A percentile compares a stretch with the other conserved stretches of the same genome.
Conservation (phyloP, 2,888 invertebrate genomes). For the Agrotis ipsilon region DNA sequence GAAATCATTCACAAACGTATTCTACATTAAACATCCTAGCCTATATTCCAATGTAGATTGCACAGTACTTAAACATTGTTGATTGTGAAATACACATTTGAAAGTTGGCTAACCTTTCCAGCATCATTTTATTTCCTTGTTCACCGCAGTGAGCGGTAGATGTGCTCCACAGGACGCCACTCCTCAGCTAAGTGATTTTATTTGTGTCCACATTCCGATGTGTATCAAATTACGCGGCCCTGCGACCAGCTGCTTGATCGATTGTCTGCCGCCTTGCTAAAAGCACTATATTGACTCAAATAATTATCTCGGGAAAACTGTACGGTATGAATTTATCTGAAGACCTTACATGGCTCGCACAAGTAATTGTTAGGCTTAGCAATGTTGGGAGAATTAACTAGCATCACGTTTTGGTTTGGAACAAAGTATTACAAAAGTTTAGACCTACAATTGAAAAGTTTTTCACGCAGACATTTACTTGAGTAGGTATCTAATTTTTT, state of each 20-base stretch:
- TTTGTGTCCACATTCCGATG: conserved; percentile 90
- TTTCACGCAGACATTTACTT: no score
- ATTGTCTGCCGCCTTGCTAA: conserved; percentile 82
- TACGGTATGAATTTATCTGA: conserved; percentile 55
- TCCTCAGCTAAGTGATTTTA: conserved; percentile 90
- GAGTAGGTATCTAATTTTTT: no score
- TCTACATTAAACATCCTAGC: no score
- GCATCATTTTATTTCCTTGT: conserved; percentile 66
- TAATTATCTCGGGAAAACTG: conserved; percentile 73
- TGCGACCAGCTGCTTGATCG: conserved; percentile 89
- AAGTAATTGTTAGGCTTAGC: conserved; percentile 42
- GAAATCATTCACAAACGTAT: no score
- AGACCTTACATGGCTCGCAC: conserved; percentile 41
- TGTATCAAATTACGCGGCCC: conserved; percentile 89
- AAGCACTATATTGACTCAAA: conserved; percentile 83
- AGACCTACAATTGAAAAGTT: no score
- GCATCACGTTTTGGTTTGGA: conserved; percentile 7
- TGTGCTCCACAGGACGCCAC: conserved; percentile 88
- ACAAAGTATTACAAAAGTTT: no score
- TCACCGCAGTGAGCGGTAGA: conserved; percentile 79
- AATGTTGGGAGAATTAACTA: conserved; percentile 7
- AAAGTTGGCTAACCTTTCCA: conserved; percentile 55
- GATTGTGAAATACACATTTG: conserved; percentile 29
- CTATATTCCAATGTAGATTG: no score
- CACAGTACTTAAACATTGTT: background rate